Conservation (phyloP, 2,113 vertebrate species). For the cattle (Bos taurus) region ARS-UCD2.0 NC_037343.1:37924501-37925000, state of each 20-base stretch:
- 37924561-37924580: conserved; percentile 10
- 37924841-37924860: background rate
- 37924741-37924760: background rate
- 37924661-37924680: background rate
- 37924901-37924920: background rate
- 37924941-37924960: background rate
- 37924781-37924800: background rate
- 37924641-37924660: background rate
- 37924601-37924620: background rate
- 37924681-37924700: background rate
- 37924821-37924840: background rate
- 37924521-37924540: background rate
- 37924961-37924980: background rate
- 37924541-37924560: background rate
- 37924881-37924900: background rate
- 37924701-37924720: background rate
- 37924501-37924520: background rate
- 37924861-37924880: background rate
- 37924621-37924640: background rate
- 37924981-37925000: background rate
- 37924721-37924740: background rate
- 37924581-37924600: background rate
- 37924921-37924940: background rate
- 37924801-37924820: background rate
- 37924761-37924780: background rate